phyloP scores from a whole-genome alignment of 2,113 vertebrate genomes.

The Dicerorhinus sumatrensis region DNA sequence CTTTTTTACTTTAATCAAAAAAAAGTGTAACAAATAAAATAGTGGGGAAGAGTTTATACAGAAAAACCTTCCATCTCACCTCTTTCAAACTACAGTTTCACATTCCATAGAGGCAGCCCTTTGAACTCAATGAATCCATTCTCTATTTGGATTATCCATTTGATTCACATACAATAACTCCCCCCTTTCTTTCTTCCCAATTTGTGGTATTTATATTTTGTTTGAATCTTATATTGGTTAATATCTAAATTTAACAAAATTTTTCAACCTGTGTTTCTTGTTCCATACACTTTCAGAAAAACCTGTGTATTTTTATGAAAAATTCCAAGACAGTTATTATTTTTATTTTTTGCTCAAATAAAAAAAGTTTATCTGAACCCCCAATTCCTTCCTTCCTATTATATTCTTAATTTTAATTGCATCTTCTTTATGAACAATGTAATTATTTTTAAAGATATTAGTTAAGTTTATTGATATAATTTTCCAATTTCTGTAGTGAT shows the following conservation, averaged over 20 bases:
- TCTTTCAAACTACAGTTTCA: neutral
- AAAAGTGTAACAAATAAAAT: neutral
- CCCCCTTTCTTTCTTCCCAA: neutral
- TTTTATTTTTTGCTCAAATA: neutral
- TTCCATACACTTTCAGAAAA: constrained; percentile 20
- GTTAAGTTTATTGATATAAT: neutral
- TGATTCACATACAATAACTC: neutral
- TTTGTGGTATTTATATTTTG: neutral
- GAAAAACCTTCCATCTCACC: neutral
- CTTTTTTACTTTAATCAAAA: neutral
- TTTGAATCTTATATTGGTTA: constrained; percentile 7
- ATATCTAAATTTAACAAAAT: neutral
- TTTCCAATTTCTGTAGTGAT: neutral
- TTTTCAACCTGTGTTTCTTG: neutral
- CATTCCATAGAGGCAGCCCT: neutral
- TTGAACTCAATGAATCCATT: neutral
- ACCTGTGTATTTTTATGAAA: neutral
- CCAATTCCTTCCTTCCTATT: neutral
- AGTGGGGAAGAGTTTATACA: neutral
- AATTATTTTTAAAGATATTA: neutral
- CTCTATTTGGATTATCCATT: neutral
- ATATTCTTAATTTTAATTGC: neutral
- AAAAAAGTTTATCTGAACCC: neutral
- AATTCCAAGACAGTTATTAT: neutral
- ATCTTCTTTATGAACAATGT: neutral